A percentile compares a stretch with the other conserved stretches of the same genome.
phyloP scores from a whole-genome alignment of 35 echinoderm and acorn worm genomes.

The Amphiura filiformis region DNA sequence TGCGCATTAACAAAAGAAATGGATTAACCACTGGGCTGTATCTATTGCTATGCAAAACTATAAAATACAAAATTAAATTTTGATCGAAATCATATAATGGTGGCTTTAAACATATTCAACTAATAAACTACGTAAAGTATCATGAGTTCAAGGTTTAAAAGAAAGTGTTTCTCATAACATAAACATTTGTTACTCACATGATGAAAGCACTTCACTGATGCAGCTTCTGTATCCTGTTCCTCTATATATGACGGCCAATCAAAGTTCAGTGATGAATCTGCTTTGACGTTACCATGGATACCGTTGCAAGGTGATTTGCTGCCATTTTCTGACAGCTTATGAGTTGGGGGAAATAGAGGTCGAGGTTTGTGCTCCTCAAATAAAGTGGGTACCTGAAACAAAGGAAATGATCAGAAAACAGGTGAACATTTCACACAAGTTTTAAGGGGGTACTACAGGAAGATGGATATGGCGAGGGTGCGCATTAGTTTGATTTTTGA shows the following conservation, averaged over 20 bases:
- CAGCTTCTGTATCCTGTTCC: constrained; percentile 65
- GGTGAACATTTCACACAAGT: no score
- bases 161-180: not conserved
- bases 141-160: not conserved
- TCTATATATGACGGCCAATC: constrained; percentile 86
- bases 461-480: no score
- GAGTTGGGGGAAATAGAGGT: constrained; percentile 65
- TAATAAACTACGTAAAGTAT: no score
- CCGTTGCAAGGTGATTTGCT: constrained; percentile 9
- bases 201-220: constrained; percentile 79
- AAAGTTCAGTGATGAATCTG: constrained; percentile 27
- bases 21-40: no score
- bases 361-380: constrained; percentile 87
- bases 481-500: no score
- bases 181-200: constrained; percentile 64
- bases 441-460: no score
- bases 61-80: no score
- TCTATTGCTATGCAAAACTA: no score
- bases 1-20: no score
- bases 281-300: constrained; percentile 16
- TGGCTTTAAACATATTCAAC: no score
- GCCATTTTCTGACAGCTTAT: not conserved
- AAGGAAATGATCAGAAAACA: constrained; percentile 19
- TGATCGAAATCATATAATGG: no score
- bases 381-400: constrained; percentile 73